A percentile compares a stretch with the other conserved stretches of the same genome.
Conservation (phyloP, 2,888 invertebrate species). For the Melinaea marsaeus region DNA sequence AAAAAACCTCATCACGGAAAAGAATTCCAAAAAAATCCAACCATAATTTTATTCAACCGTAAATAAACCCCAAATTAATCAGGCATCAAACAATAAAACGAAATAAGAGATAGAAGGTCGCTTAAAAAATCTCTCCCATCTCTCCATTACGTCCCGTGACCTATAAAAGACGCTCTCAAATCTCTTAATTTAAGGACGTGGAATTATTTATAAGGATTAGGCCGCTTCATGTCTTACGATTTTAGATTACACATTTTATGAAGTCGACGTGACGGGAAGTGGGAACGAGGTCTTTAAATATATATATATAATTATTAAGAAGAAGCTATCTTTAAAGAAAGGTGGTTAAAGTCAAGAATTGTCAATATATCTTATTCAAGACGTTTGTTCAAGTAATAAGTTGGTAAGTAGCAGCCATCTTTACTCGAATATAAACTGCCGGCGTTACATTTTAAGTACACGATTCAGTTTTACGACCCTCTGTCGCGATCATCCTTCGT, state of each 20-base stretch:
- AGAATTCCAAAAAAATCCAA: neutral
- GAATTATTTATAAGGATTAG: slow-evolving; percentile 34
- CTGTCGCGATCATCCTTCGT: no score
- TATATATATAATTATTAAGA: no score
- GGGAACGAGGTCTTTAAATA: neutral
- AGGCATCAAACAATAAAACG: slow-evolving; percentile 6
- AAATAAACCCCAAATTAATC: slow-evolving; percentile 8
- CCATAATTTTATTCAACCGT: slow-evolving; percentile 2
- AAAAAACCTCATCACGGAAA: neutral
- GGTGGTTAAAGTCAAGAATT: neutral
- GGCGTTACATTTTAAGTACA: slow-evolving; percentile 15
- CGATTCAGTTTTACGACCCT: neutral
- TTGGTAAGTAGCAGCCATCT: slow-evolving; percentile 10
- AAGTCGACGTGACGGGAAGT: slow-evolving; percentile 1
- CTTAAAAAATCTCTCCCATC: slow-evolving; percentile 11
- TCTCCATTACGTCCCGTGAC: slow-evolving; percentile 15
- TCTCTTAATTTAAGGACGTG: slow-evolving; percentile 30
- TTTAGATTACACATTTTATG: slow-evolving; percentile 5
- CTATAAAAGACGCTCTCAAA: slow-evolving; percentile 23
- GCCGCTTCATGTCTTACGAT: slow-evolving; percentile 11
- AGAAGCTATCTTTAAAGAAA: no score
- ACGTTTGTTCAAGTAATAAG: slow-evolving; percentile 15
- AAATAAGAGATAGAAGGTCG: slow-evolving; percentile 10
- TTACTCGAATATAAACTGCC: slow-evolving; percentile 21
- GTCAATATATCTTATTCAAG: slow-evolving; percentile 7